These are phyloP conservation scores for Rhagonycha fulva DNA, from an alignment of 2,888 invertebrate species.

Conservation along the genomic window DNA sequence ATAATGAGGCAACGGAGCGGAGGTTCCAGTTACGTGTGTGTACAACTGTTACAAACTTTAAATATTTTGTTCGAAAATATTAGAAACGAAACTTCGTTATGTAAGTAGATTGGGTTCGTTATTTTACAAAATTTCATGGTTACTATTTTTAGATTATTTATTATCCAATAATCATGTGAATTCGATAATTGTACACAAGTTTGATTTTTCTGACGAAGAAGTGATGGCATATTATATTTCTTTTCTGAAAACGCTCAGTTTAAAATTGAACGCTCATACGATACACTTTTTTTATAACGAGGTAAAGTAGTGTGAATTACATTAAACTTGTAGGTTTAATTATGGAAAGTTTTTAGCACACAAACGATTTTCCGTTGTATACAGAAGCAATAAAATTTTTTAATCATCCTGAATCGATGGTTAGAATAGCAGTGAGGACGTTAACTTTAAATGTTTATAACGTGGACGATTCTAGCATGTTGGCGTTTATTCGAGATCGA, in stretches of 20 bases:
- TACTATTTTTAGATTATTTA: constrained; percentile 81
- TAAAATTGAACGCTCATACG: constrained; percentile 96
- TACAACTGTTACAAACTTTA: constrained; percentile 95
- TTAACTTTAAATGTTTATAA: constrained; percentile 95
- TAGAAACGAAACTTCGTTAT: constrained; percentile 96
- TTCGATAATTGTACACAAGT: constrained; percentile 98
- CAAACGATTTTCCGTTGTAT: constrained; percentile 98
- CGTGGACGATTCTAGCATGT: constrained; percentile 93
- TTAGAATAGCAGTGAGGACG: constrained; percentile 96
- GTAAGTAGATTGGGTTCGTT: constrained; percentile 66
- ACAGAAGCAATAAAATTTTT: constrained; percentile 99
- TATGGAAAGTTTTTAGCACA: constrained; percentile 67
- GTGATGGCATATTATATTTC: constrained; percentile 99
- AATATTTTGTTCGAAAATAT: constrained; percentile 99
- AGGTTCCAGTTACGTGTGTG: constrained; percentile 91
- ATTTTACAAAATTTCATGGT: not conserved
- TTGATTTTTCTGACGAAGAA: constrained; percentile 99
- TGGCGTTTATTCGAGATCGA: constrained; percentile 91
- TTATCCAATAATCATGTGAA: constrained; percentile 99
- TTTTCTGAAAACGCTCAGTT: constrained; percentile 95
- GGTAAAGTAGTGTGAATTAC: constrained; percentile 58
- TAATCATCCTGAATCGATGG: constrained; percentile 99
- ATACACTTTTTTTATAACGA: constrained; percentile 99
- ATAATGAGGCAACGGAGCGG: constrained; percentile 98
- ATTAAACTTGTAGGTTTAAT: constrained; percentile 5